These are phyloP conservation scores for Rhinoraja longicauda DNA, from an alignment of 2,797 vertebrate species.

Conservation along the genomic window DNA sequence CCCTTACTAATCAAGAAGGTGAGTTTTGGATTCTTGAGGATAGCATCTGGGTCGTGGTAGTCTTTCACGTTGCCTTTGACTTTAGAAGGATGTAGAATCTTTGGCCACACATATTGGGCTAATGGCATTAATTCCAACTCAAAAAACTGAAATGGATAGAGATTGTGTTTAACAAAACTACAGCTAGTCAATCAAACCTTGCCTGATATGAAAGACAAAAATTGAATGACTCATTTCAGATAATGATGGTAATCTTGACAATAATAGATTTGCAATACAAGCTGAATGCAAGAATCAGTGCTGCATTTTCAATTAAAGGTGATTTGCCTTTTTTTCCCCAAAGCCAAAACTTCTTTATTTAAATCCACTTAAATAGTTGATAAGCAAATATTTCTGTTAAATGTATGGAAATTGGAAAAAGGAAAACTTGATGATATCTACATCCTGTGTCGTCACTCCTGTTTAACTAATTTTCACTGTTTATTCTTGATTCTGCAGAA, in stretches of 20 bases:
- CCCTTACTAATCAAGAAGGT: too few relatives aligned
- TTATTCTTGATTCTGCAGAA: conserved; percentile 2
- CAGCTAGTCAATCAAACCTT: background rate
- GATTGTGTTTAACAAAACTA: background rate
- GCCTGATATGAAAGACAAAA: background rate
- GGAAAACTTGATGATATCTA: conserved; percentile 23
- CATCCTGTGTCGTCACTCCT: conserved; percentile 15
- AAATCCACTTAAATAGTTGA: conserved; percentile 26
- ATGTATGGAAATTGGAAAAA: background rate
- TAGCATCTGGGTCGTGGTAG: too few relatives aligned
- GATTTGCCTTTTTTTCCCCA: background rate
- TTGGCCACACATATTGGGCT: background rate
- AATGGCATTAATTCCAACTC: background rate
- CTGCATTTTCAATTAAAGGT: background rate
- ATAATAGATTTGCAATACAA: background rate
- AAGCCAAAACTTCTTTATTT: conserved; percentile 22
- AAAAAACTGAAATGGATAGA: background rate
- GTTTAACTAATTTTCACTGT: conserved; percentile 17
- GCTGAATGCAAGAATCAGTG: background rate
- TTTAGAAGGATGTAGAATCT: background rate
- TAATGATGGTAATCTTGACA: background rate
- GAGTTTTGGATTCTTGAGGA: too few relatives aligned
- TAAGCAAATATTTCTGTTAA: conserved; percentile 26
- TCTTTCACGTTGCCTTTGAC: background rate
- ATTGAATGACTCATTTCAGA: background rate